Evolutionary conservation across 2,797 vertebrate species (phyloP).

Genomic region (Harpagifer antarcticus): DNA sequence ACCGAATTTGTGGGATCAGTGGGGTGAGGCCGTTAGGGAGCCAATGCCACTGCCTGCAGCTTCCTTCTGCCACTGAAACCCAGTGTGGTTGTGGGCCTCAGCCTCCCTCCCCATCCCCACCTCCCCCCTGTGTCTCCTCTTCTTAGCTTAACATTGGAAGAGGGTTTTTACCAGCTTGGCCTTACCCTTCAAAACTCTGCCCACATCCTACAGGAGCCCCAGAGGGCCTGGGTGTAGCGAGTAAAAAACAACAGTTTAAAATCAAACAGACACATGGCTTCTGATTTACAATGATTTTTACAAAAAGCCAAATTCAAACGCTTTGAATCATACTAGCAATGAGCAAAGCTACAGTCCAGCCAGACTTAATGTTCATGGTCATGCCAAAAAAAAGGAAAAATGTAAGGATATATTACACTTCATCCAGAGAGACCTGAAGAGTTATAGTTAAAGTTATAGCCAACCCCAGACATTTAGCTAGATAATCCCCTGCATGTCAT

Average conservation of each 20-base stretch:
- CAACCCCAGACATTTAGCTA: constrained; percentile 56
- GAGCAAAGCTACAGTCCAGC: constrained; percentile 14
- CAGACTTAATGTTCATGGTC: constrained; percentile 16
- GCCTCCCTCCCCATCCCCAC: constrained; percentile 58
- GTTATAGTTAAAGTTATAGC: constrained; percentile 29
- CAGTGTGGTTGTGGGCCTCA: constrained; percentile 68
- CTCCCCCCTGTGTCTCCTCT: constrained; percentile 84
- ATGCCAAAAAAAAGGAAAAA: constrained; percentile 7
- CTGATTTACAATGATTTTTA: constrained; percentile 18
- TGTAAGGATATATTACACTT: constrained; percentile 30
- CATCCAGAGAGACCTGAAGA: constrained; percentile 43
- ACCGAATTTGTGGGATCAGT: constrained; percentile 87
- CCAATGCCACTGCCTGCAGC: constrained; percentile 75
- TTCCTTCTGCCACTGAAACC: constrained; percentile 73
- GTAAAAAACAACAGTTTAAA: constrained; percentile 70
- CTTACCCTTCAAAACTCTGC: constrained; percentile 60
- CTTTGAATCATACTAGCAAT: constrained; percentile 22
- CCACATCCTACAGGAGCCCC: constrained; percentile 73
- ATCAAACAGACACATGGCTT: constrained; percentile 19
- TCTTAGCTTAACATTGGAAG: constrained; percentile 57
- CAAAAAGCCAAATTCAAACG: constrained; percentile 39
- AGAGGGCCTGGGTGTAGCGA: constrained; percentile 71
- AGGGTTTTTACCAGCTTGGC: constrained; percentile 39
- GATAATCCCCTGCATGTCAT: constrained; percentile 71
- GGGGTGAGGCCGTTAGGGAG: constrained; percentile 80